Evolutionary conservation across 2,113 vertebrate species (phyloP).

Genomic region (Anseranas semipalmata): DNA sequence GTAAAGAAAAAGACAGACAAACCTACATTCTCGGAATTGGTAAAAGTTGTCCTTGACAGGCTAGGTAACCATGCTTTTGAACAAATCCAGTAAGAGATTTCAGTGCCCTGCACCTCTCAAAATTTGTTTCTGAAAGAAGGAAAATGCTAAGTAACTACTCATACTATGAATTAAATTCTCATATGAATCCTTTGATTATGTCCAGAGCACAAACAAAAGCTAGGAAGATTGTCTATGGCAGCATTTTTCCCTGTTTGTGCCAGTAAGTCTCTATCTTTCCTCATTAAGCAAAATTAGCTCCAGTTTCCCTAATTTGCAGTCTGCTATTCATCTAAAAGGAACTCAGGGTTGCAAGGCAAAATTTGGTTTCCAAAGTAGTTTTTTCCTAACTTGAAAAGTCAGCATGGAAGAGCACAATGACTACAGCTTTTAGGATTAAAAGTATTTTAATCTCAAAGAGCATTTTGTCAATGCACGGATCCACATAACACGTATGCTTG

Average conservation of each 20-base stretch:
- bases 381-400: not conserved
- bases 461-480: not conserved
- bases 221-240: not conserved
- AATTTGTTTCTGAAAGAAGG: not conserved
- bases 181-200: not conserved
- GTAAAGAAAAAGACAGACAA: not conserved
- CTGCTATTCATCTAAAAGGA: not conserved
- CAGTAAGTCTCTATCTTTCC: not conserved
- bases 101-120: not conserved
- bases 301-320: not conserved
- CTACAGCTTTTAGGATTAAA: not conserved
- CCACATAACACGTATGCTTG: not conserved
- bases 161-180: not conserved
- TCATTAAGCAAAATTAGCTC: not conserved
- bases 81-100: not conserved
- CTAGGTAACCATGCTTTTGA: not conserved
- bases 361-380: not conserved
- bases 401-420: not conserved
- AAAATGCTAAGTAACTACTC: not conserved
- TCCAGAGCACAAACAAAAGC: not conserved
- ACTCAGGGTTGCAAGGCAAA: not conserved
- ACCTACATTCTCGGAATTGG: not conserved
- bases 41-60: not conserved
- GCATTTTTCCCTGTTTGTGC: not conserved
- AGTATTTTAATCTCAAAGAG: not conserved